Evolutionary conservation across 2,888 invertebrate species (phyloP), one percentile per base, ranked within the genome.

Genomic region (Tenthredo notha): DNA sequence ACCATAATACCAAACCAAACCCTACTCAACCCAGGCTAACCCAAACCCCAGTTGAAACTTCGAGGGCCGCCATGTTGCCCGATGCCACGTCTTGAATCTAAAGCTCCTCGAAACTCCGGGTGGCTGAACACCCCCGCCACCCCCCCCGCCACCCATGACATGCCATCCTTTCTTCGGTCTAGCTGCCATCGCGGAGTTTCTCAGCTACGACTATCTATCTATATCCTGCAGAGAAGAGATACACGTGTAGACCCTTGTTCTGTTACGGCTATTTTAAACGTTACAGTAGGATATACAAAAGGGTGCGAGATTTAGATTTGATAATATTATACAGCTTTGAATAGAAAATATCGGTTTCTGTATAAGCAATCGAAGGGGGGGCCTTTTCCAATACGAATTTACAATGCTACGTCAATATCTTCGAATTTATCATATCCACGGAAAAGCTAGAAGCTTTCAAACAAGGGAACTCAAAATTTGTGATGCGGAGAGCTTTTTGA

Each of bases 1-100:
- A 87, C 85, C 85, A 86, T 88, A 87, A 82, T 85, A 29, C 85
- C 85, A 84, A 84, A 29, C 25, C 84, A 75, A 74, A 84, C 84
- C 87, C 86, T 10, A 87, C 85, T 78, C 85, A 82, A 83, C 67
- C 47, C 50, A 67, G 33, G 67, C 37, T 37, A 18, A 40, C 67
- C 67, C 67, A 67, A 67, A 25, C 67, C 29, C 67, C 15, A 29
- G 77, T 77, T 54, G 77, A 77, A 77, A 33, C 9, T 37, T 58
- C 18, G 37, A 80, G n/a, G 33, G 72, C 82, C 70, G 85, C 85
- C 82, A 85, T 82, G 58, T 85, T 85, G 67, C 84, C 21, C 83
- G 50, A 9, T 77, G 21, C 47, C 70, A 47, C 83, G 83, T 72
- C 67, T 67, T 84, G 83, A 72, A 84, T 84, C 47, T 72, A 84